phyloP scores from a whole-genome alignment of 2,888 invertebrate genomes.

The Diadegma fenestrale region DNA sequence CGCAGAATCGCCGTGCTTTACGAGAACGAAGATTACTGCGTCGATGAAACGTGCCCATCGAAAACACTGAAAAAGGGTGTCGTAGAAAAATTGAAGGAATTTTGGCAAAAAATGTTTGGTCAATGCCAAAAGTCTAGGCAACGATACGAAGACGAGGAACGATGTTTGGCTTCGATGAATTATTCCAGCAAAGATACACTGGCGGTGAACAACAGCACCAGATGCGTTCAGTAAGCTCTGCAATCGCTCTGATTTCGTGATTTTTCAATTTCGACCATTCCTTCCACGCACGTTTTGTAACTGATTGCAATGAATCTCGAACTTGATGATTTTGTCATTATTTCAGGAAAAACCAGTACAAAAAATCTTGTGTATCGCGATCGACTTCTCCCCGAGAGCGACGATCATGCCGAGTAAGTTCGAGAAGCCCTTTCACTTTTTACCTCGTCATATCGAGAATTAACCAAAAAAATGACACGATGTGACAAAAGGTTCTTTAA shows the following conservation, averaged over 20 bases:
- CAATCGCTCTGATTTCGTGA: not conserved
- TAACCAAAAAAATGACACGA: not conserved
- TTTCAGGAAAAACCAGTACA: slow-evolving; percentile 69
- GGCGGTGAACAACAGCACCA: slow-evolving; percentile 61
- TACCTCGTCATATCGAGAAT: not conserved
- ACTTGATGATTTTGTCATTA: slow-evolving; percentile 12
- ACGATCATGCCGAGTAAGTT: slow-evolving; percentile 69
- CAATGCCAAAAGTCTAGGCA: slow-evolving; percentile 71
- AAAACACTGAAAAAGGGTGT: slow-evolving; percentile 62
- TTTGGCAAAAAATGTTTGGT: slow-evolving; percentile 72
- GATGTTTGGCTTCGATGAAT: slow-evolving; percentile 77
- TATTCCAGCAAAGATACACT: slow-evolving; percentile 77
- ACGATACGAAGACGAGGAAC: slow-evolving; percentile 75
- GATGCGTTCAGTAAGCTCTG: slow-evolving; percentile 55
- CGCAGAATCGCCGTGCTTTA: slow-evolving; percentile 77
- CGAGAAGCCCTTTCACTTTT: not conserved
- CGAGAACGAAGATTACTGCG: slow-evolving; percentile 74
- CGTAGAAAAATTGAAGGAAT: slow-evolving; percentile 70
- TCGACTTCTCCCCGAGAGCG: slow-evolving; percentile 69
- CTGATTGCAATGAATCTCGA: not conserved
- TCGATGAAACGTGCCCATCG: slow-evolving; percentile 67
- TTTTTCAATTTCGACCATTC: not conserved
- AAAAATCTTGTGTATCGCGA: slow-evolving; percentile 72
- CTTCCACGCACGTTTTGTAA: slow-evolving; percentile 1
- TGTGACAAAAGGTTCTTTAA: not conserved